A percentile compares a stretch with the other conserved stretches of the same genome.
phyloP scores from a whole-genome alignment of 2,113 vertebrate genomes.

The Mormyrus lacerda region DNA sequence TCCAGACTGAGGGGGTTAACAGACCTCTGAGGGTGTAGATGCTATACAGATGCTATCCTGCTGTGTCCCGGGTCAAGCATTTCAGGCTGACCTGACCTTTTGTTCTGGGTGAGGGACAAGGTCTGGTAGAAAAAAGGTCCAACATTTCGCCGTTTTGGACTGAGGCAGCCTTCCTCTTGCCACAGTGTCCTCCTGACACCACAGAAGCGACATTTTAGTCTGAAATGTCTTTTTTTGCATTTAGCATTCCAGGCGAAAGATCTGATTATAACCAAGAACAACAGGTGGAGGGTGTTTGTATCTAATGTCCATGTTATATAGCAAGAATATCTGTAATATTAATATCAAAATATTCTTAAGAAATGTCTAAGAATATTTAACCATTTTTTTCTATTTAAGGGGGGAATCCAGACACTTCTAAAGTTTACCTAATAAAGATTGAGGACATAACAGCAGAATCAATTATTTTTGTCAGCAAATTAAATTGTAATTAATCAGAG shows the following conservation, averaged over 20 bases:
- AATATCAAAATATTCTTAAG: neutral
- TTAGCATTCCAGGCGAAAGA: neutral
- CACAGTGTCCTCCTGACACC: neutral
- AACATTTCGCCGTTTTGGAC: neutral
- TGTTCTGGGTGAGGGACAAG: neutral
- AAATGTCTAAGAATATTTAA: neutral
- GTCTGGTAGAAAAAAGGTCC: neutral
- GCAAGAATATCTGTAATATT: neutral
- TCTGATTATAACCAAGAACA: neutral
- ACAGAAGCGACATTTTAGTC: neutral
- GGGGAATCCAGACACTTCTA: neutral
- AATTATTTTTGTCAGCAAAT: constrained; percentile 33
- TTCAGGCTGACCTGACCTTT: constrained; percentile 3
- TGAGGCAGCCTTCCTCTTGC: neutral
- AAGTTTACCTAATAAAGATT: constrained; percentile 40
- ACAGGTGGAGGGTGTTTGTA: neutral
- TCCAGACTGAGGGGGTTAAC: neutral
- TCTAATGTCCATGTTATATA: neutral
- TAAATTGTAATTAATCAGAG: constrained; percentile 36
- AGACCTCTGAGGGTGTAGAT: neutral
- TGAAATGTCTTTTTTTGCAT: neutral
- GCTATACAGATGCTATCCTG: neutral
- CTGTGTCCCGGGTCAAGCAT: neutral
- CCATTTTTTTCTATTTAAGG: neutral
- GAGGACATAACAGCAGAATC: constrained; percentile 36